A percentile compares a stretch with the other conserved stretches of the same genome.
Evolutionary conservation across 2,113 vertebrate genomes (phyloP).

Genomic region (Aspiorhynchus laticeps): DNA sequence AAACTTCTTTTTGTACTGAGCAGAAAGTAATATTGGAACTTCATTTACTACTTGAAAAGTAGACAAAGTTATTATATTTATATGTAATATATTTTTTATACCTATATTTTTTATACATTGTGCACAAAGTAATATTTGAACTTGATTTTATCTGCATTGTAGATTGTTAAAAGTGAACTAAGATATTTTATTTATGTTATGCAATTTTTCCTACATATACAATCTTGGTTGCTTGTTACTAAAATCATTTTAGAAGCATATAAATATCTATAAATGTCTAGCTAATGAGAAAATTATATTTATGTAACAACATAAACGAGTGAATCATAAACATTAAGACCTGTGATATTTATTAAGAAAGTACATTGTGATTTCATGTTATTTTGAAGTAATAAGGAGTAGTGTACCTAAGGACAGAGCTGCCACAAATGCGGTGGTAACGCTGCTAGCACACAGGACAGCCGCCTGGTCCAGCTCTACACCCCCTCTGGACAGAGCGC

Average conservation of each 20-base stretch:
- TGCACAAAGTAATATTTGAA: neutral
- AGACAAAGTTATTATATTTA: too few relatives aligned
- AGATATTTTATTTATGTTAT: neutral
- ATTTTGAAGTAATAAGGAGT: neutral
- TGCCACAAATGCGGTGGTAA: slow-evolving; percentile 89
- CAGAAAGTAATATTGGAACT: too few relatives aligned
- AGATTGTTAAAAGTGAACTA: neutral
- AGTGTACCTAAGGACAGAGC: slow-evolving; percentile 85
- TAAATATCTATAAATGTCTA: neutral
- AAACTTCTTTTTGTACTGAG: neutral
- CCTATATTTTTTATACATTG: neutral
- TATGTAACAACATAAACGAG: neutral
- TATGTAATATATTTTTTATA: too few relatives aligned
- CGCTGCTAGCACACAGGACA: slow-evolving; percentile 90
- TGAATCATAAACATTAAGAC: neutral
- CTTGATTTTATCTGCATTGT: neutral
- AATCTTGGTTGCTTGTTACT: neutral
- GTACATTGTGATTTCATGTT: neutral
- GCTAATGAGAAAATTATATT: neutral
- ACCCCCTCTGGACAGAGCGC: slow-evolving; percentile 80
- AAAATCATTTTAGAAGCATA: neutral
- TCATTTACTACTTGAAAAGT: too few relatives aligned
- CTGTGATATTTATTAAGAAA: neutral
- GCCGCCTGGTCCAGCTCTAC: slow-evolving; percentile 83
- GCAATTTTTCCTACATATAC: neutral